These are phyloP conservation scores for Antennarius maculatus DNA, from an alignment of 2,797 vertebrate genomes.

Conservation along the genomic window DNA sequence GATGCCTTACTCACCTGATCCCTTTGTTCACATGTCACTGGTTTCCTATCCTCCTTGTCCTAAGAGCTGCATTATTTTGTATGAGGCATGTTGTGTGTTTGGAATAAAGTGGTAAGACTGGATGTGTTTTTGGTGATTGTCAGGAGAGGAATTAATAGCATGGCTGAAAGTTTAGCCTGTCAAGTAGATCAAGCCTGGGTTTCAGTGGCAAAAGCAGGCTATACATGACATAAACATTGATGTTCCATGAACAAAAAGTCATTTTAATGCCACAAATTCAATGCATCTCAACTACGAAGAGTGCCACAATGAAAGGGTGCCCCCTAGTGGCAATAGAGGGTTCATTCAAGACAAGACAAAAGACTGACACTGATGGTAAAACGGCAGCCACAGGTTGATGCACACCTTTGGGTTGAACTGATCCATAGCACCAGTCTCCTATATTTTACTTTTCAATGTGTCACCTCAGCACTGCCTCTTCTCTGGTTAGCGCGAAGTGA, in stretches of 20 bases:
- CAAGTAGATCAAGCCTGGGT: conserved; percentile 5
- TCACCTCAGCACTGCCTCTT: conserved; percentile 12
- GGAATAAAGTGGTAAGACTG: conserved; percentile 28
- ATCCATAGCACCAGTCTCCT: conserved; percentile 4
- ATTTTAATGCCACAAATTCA: conserved; percentile 10
- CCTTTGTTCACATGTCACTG: conserved; percentile 62
- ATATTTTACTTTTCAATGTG: neutral
- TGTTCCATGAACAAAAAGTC: conserved; percentile 14
- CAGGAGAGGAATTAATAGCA: conserved; percentile 18
- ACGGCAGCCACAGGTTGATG: conserved; percentile 30
- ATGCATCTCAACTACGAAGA: neutral
- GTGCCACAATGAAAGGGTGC: conserved; percentile 66
- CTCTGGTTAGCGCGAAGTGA: conserved; percentile 51
- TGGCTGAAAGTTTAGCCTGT: conserved; percentile 3
- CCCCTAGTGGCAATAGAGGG: conserved; percentile 66
- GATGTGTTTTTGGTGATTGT: conserved; percentile 25
- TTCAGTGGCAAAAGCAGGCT: conserved; percentile 12
- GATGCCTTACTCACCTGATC: conserved; percentile 61
- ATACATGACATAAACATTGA: conserved; percentile 15
- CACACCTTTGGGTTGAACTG: conserved; percentile 16
- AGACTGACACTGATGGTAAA: conserved; percentile 12
- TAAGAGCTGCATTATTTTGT: conserved; percentile 10
- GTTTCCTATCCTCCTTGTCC: conserved; percentile 17
- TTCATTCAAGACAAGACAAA: conserved; percentile 40
- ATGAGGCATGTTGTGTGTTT: conserved; percentile 14